phyloP scores from a whole-genome alignment of 1,140 invertebrate species.

The Cyrtorhinus lividipennis region DNA sequence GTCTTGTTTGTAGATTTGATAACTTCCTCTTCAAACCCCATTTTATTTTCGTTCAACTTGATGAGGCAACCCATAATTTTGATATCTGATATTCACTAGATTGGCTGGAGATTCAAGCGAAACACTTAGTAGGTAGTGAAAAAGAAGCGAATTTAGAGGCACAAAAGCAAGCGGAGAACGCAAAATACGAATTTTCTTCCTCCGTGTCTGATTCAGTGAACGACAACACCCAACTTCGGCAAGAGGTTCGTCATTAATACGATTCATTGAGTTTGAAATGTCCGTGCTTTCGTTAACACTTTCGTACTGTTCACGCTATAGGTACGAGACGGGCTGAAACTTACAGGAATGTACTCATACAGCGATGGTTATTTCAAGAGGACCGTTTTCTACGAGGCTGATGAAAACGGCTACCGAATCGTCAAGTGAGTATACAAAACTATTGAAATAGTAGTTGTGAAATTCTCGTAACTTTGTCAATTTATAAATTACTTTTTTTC shows the following conservation, averaged over 20 bases:
- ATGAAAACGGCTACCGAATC: conserved; percentile 41
- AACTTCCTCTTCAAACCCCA: no score
- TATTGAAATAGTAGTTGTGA: no score
- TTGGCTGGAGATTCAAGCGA: no score
- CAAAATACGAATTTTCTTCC: conserved; percentile 35
- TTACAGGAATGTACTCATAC: conserved; percentile 38
- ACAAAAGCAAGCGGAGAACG: conserved; percentile 26
- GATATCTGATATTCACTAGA: no score
- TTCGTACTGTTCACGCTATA: no score
- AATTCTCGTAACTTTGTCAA: no score
- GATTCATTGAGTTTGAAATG: neutral
- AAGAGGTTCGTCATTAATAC: conserved; percentile 29
- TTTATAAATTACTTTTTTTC: conserved; percentile 10
- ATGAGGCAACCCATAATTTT: no score
- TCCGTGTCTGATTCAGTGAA: conserved; percentile 36
- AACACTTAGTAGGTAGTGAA: no score
- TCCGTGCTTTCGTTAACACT: no score
- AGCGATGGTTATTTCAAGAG: conserved; percentile 38
- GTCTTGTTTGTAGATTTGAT: no score
- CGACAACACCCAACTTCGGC: conserved; percentile 33
- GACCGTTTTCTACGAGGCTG: conserved; percentile 40
- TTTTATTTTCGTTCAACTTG: no score
- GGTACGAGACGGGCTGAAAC: conserved; percentile 33
- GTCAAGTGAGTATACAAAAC: conserved; percentile 33
- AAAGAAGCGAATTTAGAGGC: no score